phyloP scores from a whole-genome alignment of 2,797 vertebrate genomes.

The Austrolebias charrua region DNA sequence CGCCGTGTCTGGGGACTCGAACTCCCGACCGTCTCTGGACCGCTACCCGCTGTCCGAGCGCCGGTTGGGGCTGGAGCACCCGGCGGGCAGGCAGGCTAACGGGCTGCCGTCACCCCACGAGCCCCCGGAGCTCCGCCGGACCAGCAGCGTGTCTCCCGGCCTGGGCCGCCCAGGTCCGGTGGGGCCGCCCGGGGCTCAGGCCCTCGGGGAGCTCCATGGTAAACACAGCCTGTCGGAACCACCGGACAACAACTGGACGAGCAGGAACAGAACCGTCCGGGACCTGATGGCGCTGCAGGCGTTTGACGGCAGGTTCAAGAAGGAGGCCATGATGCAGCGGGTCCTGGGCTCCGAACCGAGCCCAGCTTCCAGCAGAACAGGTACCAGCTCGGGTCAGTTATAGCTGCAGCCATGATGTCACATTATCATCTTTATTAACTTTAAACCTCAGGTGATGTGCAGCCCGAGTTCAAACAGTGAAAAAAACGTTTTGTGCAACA shows the following conservation, averaged over 20 bases:
- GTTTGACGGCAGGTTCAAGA: slow-evolving; percentile 77
- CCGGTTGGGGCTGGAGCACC: slow-evolving; percentile 80
- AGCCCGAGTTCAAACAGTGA: too few species aligned
- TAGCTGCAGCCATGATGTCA: too few species aligned
- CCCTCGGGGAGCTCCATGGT: slow-evolving; percentile 63
- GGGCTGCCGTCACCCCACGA: slow-evolving; percentile 90
- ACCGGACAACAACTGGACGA: slow-evolving; percentile 81
- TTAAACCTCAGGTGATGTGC: too few species aligned
- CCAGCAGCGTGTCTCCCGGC: slow-evolving; percentile 75
- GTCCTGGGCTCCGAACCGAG: slow-evolving; percentile 81
- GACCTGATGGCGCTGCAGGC: slow-evolving; percentile 92
- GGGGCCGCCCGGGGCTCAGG: slow-evolving; percentile 81
- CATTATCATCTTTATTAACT: too few species aligned
- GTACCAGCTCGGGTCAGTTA: too few species aligned
- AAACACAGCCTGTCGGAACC: slow-evolving; percentile 83
- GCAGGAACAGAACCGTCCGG: slow-evolving; percentile 90
- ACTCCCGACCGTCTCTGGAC: slow-evolving; percentile 86
- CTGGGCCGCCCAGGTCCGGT: slow-evolving; percentile 79
- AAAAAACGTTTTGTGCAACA: too few species aligned
- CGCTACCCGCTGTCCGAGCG: slow-evolving; percentile 90
- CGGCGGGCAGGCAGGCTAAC: slow-evolving; percentile 82
- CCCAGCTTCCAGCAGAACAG: slow-evolving; percentile 60
- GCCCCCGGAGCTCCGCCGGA: slow-evolving; percentile 89
- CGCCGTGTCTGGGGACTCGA: too few species aligned
- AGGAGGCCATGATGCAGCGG: slow-evolving; percentile 82